Percentiles rank a stretch among this genome's conserved stretches.
These are phyloP conservation scores for Cassiopea xamachana DNA, from an alignment of 30 jellyfish, hydroid and myxozoan genomes.

Conservation along the genomic window DNA sequence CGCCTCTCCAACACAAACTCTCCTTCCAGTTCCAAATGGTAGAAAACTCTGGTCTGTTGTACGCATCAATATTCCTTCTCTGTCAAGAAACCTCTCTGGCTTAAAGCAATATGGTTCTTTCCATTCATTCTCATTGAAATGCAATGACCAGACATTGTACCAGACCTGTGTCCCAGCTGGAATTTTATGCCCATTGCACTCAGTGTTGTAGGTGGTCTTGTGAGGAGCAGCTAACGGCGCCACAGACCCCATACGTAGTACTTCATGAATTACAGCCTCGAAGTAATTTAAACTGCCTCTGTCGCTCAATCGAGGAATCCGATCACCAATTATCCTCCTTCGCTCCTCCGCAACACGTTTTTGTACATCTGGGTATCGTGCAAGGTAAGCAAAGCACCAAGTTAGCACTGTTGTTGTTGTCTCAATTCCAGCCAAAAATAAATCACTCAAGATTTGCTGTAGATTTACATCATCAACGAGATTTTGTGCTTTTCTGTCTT, in stretches of 20 bases:
- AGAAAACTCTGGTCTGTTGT: slow-evolving; percentile 66
- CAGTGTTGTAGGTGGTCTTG: slow-evolving; percentile 47
- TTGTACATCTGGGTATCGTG: slow-evolving; percentile 82
- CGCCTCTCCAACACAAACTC: slow-evolving; percentile 90
- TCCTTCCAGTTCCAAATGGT: slow-evolving; percentile 96
- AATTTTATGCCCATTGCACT: slow-evolving; percentile 58
- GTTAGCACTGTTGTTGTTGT: slow-evolving; percentile 70
- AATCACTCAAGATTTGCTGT: slow-evolving; percentile 53
- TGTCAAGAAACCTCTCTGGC: slow-evolving; percentile 85
- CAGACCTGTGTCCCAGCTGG: slow-evolving; percentile 75
- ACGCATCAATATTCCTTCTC: slow-evolving; percentile 41
- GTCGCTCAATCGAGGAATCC: slow-evolving; percentile 68
- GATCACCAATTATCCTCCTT: slow-evolving; percentile 49
- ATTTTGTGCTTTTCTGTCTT: not conserved
- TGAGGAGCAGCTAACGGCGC: slow-evolving; percentile 86
- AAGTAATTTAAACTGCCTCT: slow-evolving; percentile 64
- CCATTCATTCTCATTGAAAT: slow-evolving; percentile 85
- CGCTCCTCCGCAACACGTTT: slow-evolving; percentile 64
- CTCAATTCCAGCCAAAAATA: slow-evolving; percentile 76
- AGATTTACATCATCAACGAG: slow-evolving; percentile 46
- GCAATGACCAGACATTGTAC: slow-evolving; percentile 79
- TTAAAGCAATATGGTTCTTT: slow-evolving; percentile 69
- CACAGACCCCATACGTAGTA: slow-evolving; percentile 62
- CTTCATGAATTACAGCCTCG: slow-evolving; percentile 81
- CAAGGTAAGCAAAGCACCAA: slow-evolving; percentile 75